Evolutionary conservation across 23 tunicate genomes (phyloP), one percentile per base, ranked within the genome.

Genomic region (Pegea sp.): DNA sequence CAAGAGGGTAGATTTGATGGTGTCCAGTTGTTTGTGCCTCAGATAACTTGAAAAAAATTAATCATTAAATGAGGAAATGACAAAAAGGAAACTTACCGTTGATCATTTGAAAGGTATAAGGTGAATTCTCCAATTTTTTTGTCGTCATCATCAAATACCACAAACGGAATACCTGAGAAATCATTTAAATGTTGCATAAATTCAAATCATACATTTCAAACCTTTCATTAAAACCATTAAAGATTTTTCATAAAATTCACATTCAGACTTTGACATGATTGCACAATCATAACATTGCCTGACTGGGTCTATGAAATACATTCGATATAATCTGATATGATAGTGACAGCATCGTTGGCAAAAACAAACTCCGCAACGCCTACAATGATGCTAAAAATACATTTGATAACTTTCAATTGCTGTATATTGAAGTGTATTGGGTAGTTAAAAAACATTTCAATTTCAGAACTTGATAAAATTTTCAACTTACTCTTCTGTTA

Each of bases 241-340:
- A 8, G 65, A 38, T 43, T 53, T 68, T 19, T 67, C 76, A 52
- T 62, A 84, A 58, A 84, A 84, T 24, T 73, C 84, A 44, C 24
- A 51, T 53, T 84, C 95, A 22, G 56, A 58, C 56, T 84, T 84
- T 4, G 95, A 72, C 3, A 73, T 26, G 1, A 84, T 60, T 2
- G 95, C 95, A 84, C 95, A 84, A 1, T 84, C 81, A 53, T 73
- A 84, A 49, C 95, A 84, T 8, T 73, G 81, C 23, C 81, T 59
- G 21, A 84, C 95, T 5, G 95, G 95, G 34, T 84, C 95, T 27
- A 84, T 44, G 54, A 84, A 84, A 44, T 84, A 72, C 95, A 84
- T 84, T 42, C 95, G 50, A 25, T 63, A 53, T 50, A 84, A 48
- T 3, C 62, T 58, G 25, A 84, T 30, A 21, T 49, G 30, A 58